Evolutionary conservation across 2,888 invertebrate genomes (phyloP).

Genomic region (Ophioninae sp.): DNA sequence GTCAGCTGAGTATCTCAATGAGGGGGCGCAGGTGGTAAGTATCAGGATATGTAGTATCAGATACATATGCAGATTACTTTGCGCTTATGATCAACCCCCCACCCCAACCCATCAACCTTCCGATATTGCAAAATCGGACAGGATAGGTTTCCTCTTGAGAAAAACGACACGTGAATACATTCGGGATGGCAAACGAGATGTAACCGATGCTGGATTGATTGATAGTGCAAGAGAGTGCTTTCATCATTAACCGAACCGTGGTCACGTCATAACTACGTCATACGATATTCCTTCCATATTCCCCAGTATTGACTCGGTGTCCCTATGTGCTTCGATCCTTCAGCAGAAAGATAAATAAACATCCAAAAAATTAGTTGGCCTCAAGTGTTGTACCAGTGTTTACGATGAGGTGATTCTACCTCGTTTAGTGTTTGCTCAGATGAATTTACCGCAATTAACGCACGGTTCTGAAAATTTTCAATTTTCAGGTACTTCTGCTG

Average conservation of each 20-base stretch:
- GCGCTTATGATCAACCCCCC: background rate
- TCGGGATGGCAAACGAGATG: slow-evolving; percentile 4
- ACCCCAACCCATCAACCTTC: no score
- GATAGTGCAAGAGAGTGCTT: slow-evolving; percentile 30
- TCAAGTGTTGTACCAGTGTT: background rate
- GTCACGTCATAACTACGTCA: slow-evolving; percentile 51
- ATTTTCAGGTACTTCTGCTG: background rate
- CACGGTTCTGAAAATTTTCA: background rate
- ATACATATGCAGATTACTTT: slow-evolving; percentile 12
- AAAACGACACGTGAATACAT: slow-evolving; percentile 12
- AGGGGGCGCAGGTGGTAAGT: slow-evolving; percentile 42
- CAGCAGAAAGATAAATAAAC: background rate
- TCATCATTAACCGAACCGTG: slow-evolving; percentile 35
- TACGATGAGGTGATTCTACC: slow-evolving; percentile 14
- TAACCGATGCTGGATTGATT: slow-evolving; percentile 16
- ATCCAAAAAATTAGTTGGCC: slow-evolving; percentile 37
- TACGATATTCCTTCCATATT: slow-evolving; percentile 11
- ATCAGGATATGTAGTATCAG: slow-evolving; percentile 6
- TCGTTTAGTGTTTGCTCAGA: background rate
- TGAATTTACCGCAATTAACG: background rate
- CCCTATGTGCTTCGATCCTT: background rate
- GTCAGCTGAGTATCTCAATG: slow-evolving; percentile 37
- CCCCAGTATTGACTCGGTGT: background rate
- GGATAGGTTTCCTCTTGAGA: slow-evolving; percentile 41
- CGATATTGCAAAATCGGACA: background rate